Evolutionary conservation across 2,113 vertebrate species (phyloP).

Genomic region (Ochotona curzoniae): DNA sequence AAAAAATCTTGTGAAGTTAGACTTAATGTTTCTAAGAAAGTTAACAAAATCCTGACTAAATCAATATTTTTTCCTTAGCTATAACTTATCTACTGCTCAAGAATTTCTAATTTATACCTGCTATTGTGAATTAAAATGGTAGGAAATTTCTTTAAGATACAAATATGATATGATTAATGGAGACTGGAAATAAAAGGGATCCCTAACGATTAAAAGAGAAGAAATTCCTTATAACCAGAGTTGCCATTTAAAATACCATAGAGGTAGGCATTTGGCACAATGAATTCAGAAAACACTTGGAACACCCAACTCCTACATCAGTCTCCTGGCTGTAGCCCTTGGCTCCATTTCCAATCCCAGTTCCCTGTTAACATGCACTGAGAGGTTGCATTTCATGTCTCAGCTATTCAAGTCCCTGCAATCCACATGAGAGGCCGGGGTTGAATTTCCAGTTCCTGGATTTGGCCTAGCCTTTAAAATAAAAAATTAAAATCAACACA

Average conservation of each 20-base stretch:
- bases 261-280: no score
- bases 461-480: no score
- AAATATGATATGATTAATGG: background rate
- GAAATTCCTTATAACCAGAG: background rate
- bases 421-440: no score
- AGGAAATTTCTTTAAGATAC: background rate
- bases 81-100: background rate
- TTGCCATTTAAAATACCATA: background rate
- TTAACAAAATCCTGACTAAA: constrained; percentile 2
- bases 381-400: no score
- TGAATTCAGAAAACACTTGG: no score
- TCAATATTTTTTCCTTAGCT: background rate
- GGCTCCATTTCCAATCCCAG: no score
- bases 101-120: background rate
- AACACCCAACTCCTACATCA: no score
- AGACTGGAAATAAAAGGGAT: background rate
- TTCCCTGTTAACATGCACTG: no score
- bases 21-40: background rate
- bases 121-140: background rate
- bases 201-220: constrained; percentile 1
- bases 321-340: no score
- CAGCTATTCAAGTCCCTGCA: no score
- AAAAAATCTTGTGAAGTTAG: constrained; percentile 12
- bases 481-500: no score
- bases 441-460: no score